Base-by-base conservation (phyloP, 1,140 invertebrate genomes). In the Archegozetes longisetosus region DNA sequence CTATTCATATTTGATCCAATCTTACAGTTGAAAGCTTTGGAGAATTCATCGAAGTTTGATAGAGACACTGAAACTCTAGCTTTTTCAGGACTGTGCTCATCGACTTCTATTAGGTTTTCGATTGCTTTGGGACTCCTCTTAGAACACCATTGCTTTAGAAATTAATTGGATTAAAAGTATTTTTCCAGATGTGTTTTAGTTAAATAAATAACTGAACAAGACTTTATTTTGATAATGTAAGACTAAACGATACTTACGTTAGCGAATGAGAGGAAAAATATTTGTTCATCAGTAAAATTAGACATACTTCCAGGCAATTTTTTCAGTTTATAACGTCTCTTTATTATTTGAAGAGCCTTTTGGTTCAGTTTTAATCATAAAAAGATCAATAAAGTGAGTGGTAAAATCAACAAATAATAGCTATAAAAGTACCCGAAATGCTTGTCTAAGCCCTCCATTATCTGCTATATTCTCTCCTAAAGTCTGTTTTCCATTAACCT, bases 41-140 rank as follows among this genome's bases (percentile, higher is more conserved):
- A 76, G 72, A 96, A 97, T 58, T 90, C 84, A 52, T 82, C 77
- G 74, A 86, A 84, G 70, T 97, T 97, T 29, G 86, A 86, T 22
- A 95, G 71, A 0, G 90, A 86, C 3, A 90, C 89, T 47, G 85
- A 76, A 0, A 95, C 86, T 32, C 32, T 6, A 17, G 17, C 32
- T 6, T 32, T 40, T 32, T 20, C 53, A 29, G 53, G 53, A 55
- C 53, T 55, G 32, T 55, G 53, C 32, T 40, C 27, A 22, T 55
- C 53, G 1, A 20, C 20, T 3, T 23, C 17, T 12, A 55, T 20
- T 40, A 29, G 53, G 13, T 32, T 32, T 40, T 29, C 26, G 1
- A 55, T 22, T 29, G 53, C 53, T 22, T 17, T 14, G 28, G n/a
- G 23, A 22, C 27, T 55, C 32, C 32, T 26, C 23, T 55, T 55